phyloP scores from a whole-genome alignment of 2,797 vertebrate genomes.

The Karalla daura region DNA sequence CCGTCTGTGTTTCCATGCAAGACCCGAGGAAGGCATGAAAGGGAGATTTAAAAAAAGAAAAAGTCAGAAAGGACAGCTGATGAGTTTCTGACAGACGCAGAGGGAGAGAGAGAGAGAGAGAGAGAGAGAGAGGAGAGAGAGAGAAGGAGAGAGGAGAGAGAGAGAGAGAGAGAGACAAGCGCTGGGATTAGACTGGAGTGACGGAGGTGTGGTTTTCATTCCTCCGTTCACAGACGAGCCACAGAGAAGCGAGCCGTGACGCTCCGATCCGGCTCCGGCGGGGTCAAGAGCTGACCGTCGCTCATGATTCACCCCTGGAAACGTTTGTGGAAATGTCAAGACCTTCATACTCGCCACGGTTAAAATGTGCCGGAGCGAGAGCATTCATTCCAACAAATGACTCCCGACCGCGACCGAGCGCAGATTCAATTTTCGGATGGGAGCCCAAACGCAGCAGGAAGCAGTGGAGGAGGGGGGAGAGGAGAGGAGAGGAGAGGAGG shows the following conservation, averaged over 20 bases:
- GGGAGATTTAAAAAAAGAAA: constrained; percentile 34
- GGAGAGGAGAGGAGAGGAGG: constrained; percentile 13
- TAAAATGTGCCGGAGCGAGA: constrained; percentile 20
- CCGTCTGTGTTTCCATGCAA: constrained; percentile 22
- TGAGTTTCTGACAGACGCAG: constrained; percentile 46
- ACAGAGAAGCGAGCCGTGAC: constrained; percentile 9
- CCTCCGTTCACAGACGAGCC: no score
- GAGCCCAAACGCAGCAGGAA: constrained; percentile 27
- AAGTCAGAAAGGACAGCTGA: constrained; percentile 33
- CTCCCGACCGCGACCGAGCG: constrained; percentile 38
- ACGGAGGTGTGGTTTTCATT: no score
- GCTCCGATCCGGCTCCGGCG: no score
- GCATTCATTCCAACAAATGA: constrained; percentile 51
- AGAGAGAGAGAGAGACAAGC: no score
- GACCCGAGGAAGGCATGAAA: constrained; percentile 20
- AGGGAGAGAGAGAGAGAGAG: constrained; percentile 16
- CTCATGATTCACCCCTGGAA: constrained; percentile 7
- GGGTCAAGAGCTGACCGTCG: constrained; percentile 11
- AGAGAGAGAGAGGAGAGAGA: constrained; percentile 6
- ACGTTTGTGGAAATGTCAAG: constrained; percentile 32
- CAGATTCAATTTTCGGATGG: constrained; percentile 32
- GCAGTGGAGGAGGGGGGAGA: constrained; percentile 20
- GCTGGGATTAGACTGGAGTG: no score
- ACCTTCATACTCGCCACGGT: constrained; percentile 43
- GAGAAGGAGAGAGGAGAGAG: neutral